phyloP scores from a whole-genome alignment of 2,888 invertebrate genomes.

The Trichacis sp. region DNA sequence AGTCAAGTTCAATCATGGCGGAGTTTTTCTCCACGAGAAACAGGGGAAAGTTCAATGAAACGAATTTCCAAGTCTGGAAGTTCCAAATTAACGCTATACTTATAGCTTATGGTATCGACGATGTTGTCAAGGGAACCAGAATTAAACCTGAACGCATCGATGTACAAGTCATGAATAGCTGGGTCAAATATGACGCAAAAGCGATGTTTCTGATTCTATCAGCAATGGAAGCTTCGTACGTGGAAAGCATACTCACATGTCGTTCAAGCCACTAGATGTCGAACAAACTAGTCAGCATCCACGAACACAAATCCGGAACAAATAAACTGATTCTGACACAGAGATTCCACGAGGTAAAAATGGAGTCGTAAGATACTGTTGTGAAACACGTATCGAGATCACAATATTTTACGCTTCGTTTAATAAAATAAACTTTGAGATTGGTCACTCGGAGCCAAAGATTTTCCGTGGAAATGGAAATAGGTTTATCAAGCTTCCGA shows the following conservation, averaged over 20 bases:
- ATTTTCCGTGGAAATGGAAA: too few relatives aligned
- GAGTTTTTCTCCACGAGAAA: slow-evolving; percentile 1
- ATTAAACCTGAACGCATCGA: background rate
- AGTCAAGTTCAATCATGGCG: too few relatives aligned
- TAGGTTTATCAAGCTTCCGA: too few relatives aligned
- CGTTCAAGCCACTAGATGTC: slow-evolving; percentile 35
- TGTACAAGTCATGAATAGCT: slow-evolving; percentile 14
- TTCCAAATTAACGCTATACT: slow-evolving; percentile 19
- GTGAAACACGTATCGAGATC: slow-evolving; percentile 35
- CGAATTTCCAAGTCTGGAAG: slow-evolving; percentile 22
- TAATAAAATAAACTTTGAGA: too few relatives aligned
- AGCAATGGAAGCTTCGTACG: slow-evolving; percentile 24
- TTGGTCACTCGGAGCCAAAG: too few relatives aligned
- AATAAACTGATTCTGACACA: slow-evolving; percentile 35
- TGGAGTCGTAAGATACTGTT: slow-evolving; percentile 31
- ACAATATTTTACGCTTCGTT: too few relatives aligned
- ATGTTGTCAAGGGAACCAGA: slow-evolving; percentile 17
- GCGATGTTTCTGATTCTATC: slow-evolving; percentile 24
- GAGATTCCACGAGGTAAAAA: slow-evolving; percentile 30
- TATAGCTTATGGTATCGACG: slow-evolving; percentile 11
- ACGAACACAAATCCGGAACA: slow-evolving; percentile 42
- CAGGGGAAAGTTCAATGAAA: slow-evolving; percentile 16
- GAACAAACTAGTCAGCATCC: slow-evolving; percentile 31
- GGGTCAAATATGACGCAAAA: slow-evolving; percentile 35
- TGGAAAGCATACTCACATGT: slow-evolving; percentile 39